Evolutionary conservation across 37 sponge, comb jelly and placozoan species (phyloP).

Genomic region (Beroe ovata): DNA sequence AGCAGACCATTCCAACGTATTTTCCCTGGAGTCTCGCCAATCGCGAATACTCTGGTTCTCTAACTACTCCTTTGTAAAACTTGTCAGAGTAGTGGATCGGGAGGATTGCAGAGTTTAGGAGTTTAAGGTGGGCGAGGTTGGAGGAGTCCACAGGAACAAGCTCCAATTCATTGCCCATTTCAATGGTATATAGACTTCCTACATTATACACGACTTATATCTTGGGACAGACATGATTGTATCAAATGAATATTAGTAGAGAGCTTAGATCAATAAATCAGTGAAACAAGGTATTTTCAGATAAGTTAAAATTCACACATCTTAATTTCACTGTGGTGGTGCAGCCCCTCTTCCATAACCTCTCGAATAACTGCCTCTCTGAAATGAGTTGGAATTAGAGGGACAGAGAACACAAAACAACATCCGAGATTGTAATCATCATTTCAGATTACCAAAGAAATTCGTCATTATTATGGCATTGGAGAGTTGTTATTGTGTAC

Average conservation of each 20-base stretch:
- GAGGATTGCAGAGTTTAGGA: slow-evolving; percentile 49
- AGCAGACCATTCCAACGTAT: slow-evolving; percentile 46
- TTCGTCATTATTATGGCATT: slow-evolving; percentile 9
- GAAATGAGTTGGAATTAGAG: too few relatives aligned
- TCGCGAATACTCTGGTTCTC: not conserved
- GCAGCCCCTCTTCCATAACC: slow-evolving; percentile 59
- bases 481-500: too few relatives aligned
- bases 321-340: slow-evolving; percentile 24
- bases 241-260: too few relatives aligned
- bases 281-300: slow-evolving; percentile 30
- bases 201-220: too few relatives aligned
- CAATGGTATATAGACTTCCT: too few relatives aligned
- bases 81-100: slow-evolving; percentile 10
- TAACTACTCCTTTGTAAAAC: slow-evolving; percentile 17
- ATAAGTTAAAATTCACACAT: slow-evolving; percentile 16
- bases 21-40: not conserved
- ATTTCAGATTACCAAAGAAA: slow-evolving; percentile 65
- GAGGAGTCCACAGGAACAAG: not conserved
- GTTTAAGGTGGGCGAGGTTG: not conserved
- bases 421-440: too few relatives aligned
- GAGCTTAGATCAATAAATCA: too few relatives aligned
- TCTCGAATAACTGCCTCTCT: slow-evolving; percentile 59
- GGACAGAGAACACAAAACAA: too few relatives aligned
- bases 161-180: too few relatives aligned
- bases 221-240: too few relatives aligned